Conservation (phyloP, 2,797 vertebrate genomes). For the Sebastolobus altivelis region DNA sequence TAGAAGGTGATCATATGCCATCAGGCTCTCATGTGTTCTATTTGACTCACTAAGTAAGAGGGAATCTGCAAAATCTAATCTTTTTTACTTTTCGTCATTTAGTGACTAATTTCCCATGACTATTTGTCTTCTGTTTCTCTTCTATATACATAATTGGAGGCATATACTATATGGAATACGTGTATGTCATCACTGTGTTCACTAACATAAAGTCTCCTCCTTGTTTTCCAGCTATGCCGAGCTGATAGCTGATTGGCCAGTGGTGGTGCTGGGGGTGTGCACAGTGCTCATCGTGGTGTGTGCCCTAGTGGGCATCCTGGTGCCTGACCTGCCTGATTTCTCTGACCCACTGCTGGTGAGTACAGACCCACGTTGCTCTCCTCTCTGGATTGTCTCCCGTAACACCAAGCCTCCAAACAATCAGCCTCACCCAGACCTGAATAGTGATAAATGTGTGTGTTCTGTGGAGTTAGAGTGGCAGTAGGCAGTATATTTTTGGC, state of each 20-base stretch:
- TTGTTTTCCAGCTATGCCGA: conserved; percentile 89
- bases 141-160: not conserved
- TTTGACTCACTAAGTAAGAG: not conserved
- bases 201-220: conserved; percentile 1
- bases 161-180: not conserved
- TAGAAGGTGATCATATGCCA: not conserved
- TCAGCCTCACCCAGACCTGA: not conserved
- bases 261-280: conserved; percentile 96
- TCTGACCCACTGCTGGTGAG: conserved; percentile 97
- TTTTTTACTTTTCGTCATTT: not conserved
- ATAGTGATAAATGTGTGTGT: not conserved
- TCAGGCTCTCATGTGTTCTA: not conserved
- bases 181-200: not conserved
- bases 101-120: not conserved
- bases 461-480: not conserved
- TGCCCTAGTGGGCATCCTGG: conserved; percentile 93
- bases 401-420: not conserved
- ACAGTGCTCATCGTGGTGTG: conserved; percentile 96
- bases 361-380: not conserved
- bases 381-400: not conserved
- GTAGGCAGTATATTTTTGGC: no score
- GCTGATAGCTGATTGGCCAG: conserved; percentile 97
- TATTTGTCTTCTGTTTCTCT: not conserved
- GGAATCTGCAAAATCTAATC: not conserved
- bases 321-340: conserved; percentile 97